Base-by-base conservation (phyloP, 2,797 vertebrate species). In the Enteromius fasciolatus region DNA sequence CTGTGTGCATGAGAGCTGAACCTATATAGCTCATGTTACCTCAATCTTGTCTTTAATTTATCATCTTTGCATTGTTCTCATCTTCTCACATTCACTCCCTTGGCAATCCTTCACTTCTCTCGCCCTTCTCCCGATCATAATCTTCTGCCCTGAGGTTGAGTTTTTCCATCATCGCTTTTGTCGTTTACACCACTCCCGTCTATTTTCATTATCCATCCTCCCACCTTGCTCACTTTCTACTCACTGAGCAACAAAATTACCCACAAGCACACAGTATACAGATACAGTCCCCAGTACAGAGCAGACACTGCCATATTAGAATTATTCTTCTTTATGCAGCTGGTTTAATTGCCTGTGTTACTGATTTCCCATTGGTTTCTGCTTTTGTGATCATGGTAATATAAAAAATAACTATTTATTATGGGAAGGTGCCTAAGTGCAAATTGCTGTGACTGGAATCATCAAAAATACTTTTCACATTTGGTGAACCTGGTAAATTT, bases 151-250 rank as follows among this genome's bases (percentile, higher is more conserved):
- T 33, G 17, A 41, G 54, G 52, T 46, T 81, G 50, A 59, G 23
- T 54, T 54, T 54, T 63, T 79, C 72, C 76, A 82, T 82, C 76
- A 73, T 44, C 25, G 67, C 31, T 33, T 84, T 86, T 83, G 54
- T 66, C 25, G 28, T 82, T 77, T 54, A 73, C 33, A 73, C 28
- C 73, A 64, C 25, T 84, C 36, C 61, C n/a, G 57, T n/a, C 28
- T 70, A 64, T 76, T 83, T 82, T 72, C 41, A 74, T 80, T 74
- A 81, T 72, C 70, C 46, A 41, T 64, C 46, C 82, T 76, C 54
- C 76, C 61, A 77, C 64, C 66, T 59, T 28, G 50, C 10, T 77
- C 61, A 10, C 36, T 70, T 66, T 81, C 48, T 78, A 1, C 61
- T 68, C 50, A 20, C 33, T 44, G 1, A 77, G 64, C 46, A 61